Base-by-base conservation (phyloP, 2,888 invertebrate genomes). In the Phengaris arion region DNA sequence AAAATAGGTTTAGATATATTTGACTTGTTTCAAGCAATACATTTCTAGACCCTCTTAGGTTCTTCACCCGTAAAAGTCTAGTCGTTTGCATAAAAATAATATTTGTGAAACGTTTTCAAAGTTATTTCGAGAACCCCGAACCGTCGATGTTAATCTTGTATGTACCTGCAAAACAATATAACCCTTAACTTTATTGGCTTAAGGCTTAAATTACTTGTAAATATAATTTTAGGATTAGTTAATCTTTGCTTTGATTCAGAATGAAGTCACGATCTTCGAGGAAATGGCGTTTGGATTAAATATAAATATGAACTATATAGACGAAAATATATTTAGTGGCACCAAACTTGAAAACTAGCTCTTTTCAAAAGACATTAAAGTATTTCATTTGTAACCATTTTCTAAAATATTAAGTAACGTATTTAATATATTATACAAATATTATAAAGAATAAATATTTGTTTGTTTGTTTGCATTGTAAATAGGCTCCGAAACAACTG, bases 21-120 rank as follows among this genome's bases (percentile, higher is more conserved):
- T 45, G 2, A 35, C 6, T 35, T 64, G 35, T 35, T 64, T 64
- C 22, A 45, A 64, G 35, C 64, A 45, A 64, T 64, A 64, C 35
- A 64, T 64, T 59, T 45, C 64, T 64, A 64, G 64, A 64, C 64
- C 64, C 64, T 64, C 13, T 64, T 64, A 64, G 35, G 35, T 64
- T 15, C 4, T 69, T 69, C 48, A 69, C 48, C 15, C 48, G 69
- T 68, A 48, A 69, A 69, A 48, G n/a, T 48, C 64, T 45, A 64
- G 64, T 64, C 64, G 35, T 64, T 64, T 64, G 64, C 64, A 64
- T 64, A 64, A 64, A 13, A 64, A 64, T 64, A 64, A 64, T 45
- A 64, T 35, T 3, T 64, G 59, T 57, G 22, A 22, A 59, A 5
- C n/a, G 22, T 48, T 22, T 15, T 59, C 59, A 9, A 13, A 69